phyloP scores from a whole-genome alignment of 1,140 invertebrate genomes.

The Aporrectodea caliginosa region DNA sequence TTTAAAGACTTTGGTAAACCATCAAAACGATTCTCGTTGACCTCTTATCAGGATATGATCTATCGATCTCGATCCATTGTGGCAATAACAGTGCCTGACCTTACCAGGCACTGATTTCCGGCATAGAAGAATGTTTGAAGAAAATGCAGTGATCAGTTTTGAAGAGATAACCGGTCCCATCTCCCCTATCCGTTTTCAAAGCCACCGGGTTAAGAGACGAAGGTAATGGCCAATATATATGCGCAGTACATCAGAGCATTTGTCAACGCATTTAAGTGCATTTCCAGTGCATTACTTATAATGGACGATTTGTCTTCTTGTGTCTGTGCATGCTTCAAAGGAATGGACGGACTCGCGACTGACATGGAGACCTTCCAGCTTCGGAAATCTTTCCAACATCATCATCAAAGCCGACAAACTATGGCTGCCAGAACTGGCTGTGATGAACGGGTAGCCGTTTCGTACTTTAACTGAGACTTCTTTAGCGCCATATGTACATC shows the following conservation, averaged over 20 bases:
- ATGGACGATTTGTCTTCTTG: not conserved
- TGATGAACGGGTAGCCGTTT: constrained; percentile 23
- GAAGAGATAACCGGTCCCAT: not conserved
- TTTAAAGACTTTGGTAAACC: too few relatives aligned
- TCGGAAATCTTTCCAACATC: constrained; percentile 21
- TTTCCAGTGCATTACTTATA: not conserved
- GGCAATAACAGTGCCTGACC: too few relatives aligned
- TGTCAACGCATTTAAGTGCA: not conserved
- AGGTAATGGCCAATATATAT: too few relatives aligned
- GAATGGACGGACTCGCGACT: constrained; percentile 22
- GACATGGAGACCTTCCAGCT: constrained; percentile 14
- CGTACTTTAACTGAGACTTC: too few relatives aligned
- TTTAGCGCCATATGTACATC: too few relatives aligned
- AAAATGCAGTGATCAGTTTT: not conserved
- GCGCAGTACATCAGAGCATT: too few relatives aligned
- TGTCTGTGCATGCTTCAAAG: not conserved
- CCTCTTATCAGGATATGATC: too few relatives aligned
- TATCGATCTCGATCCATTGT: too few relatives aligned
- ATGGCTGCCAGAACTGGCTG: constrained; percentile 27
- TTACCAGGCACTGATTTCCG: too few relatives aligned
- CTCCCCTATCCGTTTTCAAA: not conserved
- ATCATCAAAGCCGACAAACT: constrained; percentile 27
- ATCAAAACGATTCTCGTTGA: too few relatives aligned
- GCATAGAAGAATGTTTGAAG: too few relatives aligned
- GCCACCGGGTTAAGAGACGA: not conserved